Conservation (phyloP, 2,797 vertebrate species). For the Melanitta fusca region DNA sequence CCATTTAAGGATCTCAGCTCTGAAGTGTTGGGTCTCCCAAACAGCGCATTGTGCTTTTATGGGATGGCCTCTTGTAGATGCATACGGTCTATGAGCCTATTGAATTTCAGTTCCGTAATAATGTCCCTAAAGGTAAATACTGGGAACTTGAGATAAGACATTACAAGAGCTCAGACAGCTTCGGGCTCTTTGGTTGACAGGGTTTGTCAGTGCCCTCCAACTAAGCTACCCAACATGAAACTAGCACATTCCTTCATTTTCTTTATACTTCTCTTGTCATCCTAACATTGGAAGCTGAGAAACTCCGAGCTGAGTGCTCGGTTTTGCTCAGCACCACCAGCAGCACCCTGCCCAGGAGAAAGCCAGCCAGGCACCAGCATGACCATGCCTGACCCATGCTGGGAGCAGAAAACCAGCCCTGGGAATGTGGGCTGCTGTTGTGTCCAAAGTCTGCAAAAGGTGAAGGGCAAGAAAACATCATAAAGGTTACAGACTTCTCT, state of each 20-base stretch:
- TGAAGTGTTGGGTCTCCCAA: not conserved
- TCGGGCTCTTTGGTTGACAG: not conserved
- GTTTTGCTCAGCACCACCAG: not conserved
- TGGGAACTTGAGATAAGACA: not conserved
- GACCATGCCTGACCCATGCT: rapidly evolving
- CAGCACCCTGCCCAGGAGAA: not conserved
- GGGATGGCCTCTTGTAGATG: not conserved
- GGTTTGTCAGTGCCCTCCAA: not conserved
- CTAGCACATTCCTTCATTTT: not conserved
- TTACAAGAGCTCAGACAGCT: not conserved
- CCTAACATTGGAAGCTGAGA: not conserved
- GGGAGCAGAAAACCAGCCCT: not conserved
- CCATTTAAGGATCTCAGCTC: not conserved
- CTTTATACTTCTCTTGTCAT: not conserved
- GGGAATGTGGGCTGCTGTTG: not conserved
- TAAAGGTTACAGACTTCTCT: not conserved
- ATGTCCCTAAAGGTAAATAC: not conserved
- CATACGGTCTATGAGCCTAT: not conserved
- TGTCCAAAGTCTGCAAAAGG: not conserved
- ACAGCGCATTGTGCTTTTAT: not conserved
- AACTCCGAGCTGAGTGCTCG: not conserved
- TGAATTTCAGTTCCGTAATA: not conserved
- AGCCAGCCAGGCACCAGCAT: not conserved
- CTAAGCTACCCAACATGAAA: not conserved
- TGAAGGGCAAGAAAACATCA: not conserved